phyloP scores from a whole-genome alignment of 2,113 vertebrate genomes.

The Microtus ochrogaster region DNA sequence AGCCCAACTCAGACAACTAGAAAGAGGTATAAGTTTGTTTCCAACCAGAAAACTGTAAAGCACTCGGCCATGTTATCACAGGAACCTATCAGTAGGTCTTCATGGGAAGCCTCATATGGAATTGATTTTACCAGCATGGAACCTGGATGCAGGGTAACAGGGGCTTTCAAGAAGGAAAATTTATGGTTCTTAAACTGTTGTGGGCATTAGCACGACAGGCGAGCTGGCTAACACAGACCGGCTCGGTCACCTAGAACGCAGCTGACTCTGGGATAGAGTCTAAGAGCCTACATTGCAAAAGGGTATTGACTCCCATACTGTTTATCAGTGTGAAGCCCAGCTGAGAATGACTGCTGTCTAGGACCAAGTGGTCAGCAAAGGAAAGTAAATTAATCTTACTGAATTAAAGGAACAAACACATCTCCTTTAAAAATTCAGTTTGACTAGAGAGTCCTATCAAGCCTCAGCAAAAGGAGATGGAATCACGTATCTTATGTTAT shows the following conservation, averaged over 20 bases:
- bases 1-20: background rate
- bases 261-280: background rate
- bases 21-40: accelerated
- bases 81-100: background rate
- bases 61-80: background rate
- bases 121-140: background rate
- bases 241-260: no score
- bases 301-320: background rate
- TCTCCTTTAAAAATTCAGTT: slow-evolving; percentile 10
- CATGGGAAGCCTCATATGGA: background rate
- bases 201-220: background rate
- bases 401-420: background rate
- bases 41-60: background rate
- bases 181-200: background rate
- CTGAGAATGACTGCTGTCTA: background rate
- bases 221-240: background rate
- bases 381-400: background rate
- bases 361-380: background rate
- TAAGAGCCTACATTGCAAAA: background rate
- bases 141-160: no score
- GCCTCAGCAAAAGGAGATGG: background rate
- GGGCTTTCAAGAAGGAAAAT: background rate
- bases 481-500: background rate
- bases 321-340: no score
- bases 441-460: background rate